Base-by-base conservation (phyloP, 2,888 invertebrate genomes). In the Melieria omissa region DNA sequence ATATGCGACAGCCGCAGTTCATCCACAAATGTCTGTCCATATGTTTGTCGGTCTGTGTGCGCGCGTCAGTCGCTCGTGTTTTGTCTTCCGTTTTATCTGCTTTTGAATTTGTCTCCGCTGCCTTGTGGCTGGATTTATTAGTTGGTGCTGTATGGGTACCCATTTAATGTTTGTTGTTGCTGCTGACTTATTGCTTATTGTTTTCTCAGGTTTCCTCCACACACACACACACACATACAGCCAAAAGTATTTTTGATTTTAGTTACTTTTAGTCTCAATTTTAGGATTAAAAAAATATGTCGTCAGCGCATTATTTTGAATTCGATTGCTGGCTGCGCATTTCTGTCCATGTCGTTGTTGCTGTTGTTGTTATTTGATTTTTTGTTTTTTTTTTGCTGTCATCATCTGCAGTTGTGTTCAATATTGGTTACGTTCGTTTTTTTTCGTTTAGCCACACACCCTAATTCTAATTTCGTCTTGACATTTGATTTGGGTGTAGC, bases 261-360 rank as follows among this genome's bases (percentile, higher is more conserved):
- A 65, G 55, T 46, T 55, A 29, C 10, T 44, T 65, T 71, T 71
- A 71, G 65, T 71, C 54, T 64, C 70, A 72, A 69, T 73, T 73
- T 75, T 66, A 74, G 74, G 75, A 71, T 72, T 72, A 68, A 70
- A 67, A 16, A 54, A 66, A 70, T 74, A 70, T 74, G 72, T 70
- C 74, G 55, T 72, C 72, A 70, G 62, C 62, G 49, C 60, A 69
- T 70, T 71, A 67, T 67, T 47, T 47, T 57, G 67, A 67, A 54
- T 49, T 65, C 65, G 49, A 68, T 68, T 60, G 58, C 60, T 60
- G 60, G 60, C 60, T 49, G 16, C 60, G 29, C 47, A 49, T 67
- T 60, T 67, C 60, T 67, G 55, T 72, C 47, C 52, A 58, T 61
- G 14, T 52, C 45, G 49, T 29, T 57, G 29, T 55, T 54, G 10